Base-by-base conservation (phyloP, 2,113 vertebrate species). In the Brachyhypopomus occidentalis region DNA sequence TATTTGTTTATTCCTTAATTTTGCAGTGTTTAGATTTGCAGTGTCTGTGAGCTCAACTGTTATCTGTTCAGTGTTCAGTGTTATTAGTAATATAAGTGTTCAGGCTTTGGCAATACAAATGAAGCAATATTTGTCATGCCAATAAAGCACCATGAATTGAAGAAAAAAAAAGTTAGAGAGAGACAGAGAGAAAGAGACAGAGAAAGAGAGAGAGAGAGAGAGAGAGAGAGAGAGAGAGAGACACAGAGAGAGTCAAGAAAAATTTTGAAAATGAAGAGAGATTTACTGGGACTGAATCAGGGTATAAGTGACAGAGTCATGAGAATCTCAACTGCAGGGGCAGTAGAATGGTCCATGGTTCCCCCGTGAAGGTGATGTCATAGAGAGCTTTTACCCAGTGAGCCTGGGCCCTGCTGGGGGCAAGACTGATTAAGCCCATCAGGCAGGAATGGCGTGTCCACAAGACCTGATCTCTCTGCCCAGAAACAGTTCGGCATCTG, bases 301-400 rank as follows among this genome's bases (percentile, higher is more conserved):
- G n/a, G 3, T 0, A 8, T 23, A 41, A 27, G 64, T 41, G 8
- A 20, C 6, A 56, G 6, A 58, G 48, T 48, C 22, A 3, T 41
- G 84, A 78, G 83, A 84, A 83, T 84, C 69, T 83, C 77, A 77
- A 81, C 83, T 77, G 86, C 66, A 55, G 12, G 2, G 72, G 64
- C 60, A 66, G 66, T 27, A 20, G 25, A 67, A n/a, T 14, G 20
- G 0, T 34, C 64, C 52, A 38, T 71, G 72, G 45, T 16, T 69
- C 64, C 12, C 56, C 41, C 25, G 30, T 78, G 81, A 82, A 75
- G 71, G 72, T 78, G 69, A 82, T 73, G 56, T 82, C 77, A 36
- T 59, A 8, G 76, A 20, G 45, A 77, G 59, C 41, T 72, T 52
- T 19, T 16, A 48, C 66, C 64, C 41, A 63, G 36, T 75, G 45